Conservation (phyloP, 2,888 invertebrate genomes). For the Parapristionchus giblindavisi region DNA sequence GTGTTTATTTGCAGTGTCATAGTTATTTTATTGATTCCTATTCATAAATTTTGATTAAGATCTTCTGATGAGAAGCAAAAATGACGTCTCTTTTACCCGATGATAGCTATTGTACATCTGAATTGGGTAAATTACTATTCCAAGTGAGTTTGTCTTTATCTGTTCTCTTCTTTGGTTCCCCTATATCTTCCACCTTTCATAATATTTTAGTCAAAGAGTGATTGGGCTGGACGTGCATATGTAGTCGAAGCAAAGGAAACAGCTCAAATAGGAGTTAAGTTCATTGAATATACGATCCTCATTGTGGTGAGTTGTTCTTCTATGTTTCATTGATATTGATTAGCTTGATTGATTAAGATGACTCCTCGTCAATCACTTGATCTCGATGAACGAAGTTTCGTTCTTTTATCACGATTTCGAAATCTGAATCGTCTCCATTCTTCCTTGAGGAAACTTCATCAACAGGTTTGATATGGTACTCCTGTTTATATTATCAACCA, state of each 20-base stretch:
- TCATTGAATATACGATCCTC: conserved; percentile 21
- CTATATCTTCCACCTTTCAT: background rate
- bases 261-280: conserved; percentile 29
- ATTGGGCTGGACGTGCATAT: conserved; percentile 20
- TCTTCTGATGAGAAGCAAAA: conserved; percentile 17
- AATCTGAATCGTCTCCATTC: conserved; percentile 46
- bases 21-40: too few relatives aligned
- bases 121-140: conserved; percentile 48
- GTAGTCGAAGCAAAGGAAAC: conserved; percentile 26
- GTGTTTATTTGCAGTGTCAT: too few relatives aligned
- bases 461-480: conserved; percentile 40
- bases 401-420: conserved; percentile 4
- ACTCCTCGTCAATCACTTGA: conserved; percentile 5
- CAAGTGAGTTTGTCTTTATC: conserved; percentile 19
- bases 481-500: background rate
- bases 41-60: background rate
- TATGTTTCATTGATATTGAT: background rate
- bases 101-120: conserved; percentile 53
- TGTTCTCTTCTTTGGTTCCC: background rate
- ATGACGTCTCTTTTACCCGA: conserved; percentile 55
- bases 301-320: conserved; percentile 3
- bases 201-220: conserved; percentile 10
- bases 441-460: conserved; percentile 49
- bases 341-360: conserved; percentile 15
- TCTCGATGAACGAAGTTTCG: conserved; percentile 31